These are phyloP conservation scores for Schizopygopsis malacanthus DNA, from an alignment of 2,797 vertebrate species.

Conservation along the genomic window DNA sequence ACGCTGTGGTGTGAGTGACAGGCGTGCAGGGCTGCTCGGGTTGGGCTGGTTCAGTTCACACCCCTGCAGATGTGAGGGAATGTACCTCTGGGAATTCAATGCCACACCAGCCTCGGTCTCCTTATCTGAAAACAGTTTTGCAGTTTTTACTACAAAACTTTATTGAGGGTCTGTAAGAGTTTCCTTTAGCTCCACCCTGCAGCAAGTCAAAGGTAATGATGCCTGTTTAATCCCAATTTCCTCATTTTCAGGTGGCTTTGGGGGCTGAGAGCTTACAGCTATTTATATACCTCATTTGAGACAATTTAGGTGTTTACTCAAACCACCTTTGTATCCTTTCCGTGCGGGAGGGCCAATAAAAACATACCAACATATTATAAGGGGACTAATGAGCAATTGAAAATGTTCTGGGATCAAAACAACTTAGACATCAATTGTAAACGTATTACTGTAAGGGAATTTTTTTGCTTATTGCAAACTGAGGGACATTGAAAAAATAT, in stretches of 20 bases:
- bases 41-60: constrained; percentile 42
- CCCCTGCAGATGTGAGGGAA: constrained; percentile 11
- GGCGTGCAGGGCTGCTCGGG: constrained; percentile 21
- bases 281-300: constrained; percentile 40
- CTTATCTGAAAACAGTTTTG: constrained; percentile 46
- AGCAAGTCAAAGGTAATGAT: constrained; percentile 35
- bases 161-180: constrained; percentile 8
- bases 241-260: constrained; percentile 11
- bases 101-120: constrained; percentile 17
- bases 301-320: constrained; percentile 20
- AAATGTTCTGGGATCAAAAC: background rate
- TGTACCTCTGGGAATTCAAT: constrained; percentile 44
- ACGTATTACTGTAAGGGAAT: background rate
- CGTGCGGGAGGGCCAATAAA: background rate
- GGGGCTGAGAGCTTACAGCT: background rate
- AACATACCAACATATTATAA: constrained; percentile 3
- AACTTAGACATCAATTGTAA: background rate
- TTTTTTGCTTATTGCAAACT: constrained; percentile 9
- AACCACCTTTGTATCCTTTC: constrained; percentile 15
- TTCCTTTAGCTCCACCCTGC: background rate
- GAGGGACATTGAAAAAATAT: background rate
- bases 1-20: constrained; percentile 33
- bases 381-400: background rate
- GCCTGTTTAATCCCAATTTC: constrained; percentile 38
- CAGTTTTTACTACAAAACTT: constrained; percentile 15